A percentile compares a stretch with the other conserved stretches of the same genome.
phyloP scores from a whole-genome alignment of 2,888 invertebrate species.

The Pristionchus fissidentatus region DNA sequence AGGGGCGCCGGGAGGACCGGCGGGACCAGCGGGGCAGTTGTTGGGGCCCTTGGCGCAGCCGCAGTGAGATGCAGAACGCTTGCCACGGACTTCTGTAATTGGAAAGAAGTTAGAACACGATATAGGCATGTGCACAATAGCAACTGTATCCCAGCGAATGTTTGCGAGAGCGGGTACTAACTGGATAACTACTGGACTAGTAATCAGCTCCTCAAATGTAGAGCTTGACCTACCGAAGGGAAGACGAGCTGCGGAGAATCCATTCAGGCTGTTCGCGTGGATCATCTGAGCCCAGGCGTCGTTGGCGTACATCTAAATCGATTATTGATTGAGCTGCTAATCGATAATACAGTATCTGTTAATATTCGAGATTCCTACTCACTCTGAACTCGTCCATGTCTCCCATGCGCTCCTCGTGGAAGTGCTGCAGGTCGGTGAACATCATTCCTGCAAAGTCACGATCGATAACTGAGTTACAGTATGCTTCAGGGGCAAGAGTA shows the following conservation, averaged over 20 bases:
- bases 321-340: constrained; percentile 19
- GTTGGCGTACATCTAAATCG: constrained; percentile 39
- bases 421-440: constrained; percentile 39
- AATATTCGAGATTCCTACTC: neutral
- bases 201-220: neutral
- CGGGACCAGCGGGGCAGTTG: constrained; percentile 43
- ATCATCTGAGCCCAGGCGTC: constrained; percentile 48
- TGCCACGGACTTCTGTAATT: constrained; percentile 10
- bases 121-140: neutral
- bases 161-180: neutral
- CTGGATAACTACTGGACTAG: too few relatives aligned
- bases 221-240: constrained; percentile 38
- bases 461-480: neutral
- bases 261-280: neutral
- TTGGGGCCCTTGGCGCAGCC: constrained; percentile 46
- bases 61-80: constrained; percentile 16
- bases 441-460: constrained; percentile 16
- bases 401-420: constrained; percentile 23
- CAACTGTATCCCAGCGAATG: neutral
- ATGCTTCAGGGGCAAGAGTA: too few relatives aligned
- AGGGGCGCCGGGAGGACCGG: constrained; percentile 64
- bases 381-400: constrained; percentile 48
- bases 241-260: neutral
- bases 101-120: neutral
- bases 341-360: neutral